Conservation (phyloP, 2,888 invertebrate species). For the Carpatolechia fugitivella region DNA sequence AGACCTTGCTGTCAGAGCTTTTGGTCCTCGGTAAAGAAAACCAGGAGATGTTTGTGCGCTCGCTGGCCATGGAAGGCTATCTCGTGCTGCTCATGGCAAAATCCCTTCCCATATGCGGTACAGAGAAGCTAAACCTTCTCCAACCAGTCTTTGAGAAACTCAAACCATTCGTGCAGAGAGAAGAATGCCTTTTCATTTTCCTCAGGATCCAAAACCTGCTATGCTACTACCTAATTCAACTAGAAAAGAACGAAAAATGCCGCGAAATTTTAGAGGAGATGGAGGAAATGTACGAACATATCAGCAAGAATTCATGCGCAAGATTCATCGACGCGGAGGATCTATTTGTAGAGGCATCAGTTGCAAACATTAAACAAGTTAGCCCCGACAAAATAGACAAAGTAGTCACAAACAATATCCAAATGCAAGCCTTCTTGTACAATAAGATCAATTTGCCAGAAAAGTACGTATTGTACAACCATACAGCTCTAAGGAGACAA, state of each 20-base stretch:
- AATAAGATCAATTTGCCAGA: conserved; percentile 75
- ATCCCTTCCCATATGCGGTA: conserved; percentile 52
- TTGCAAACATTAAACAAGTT: conserved; percentile 51
- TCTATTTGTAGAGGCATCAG: conserved; percentile 61
- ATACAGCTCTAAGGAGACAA: conserved; percentile 77
- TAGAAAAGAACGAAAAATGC: conserved; percentile 67
- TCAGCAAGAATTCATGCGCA: conserved; percentile 48
- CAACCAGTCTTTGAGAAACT: conserved; percentile 56
- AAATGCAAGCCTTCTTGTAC: conserved; percentile 81
- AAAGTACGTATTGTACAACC: conserved; percentile 76
- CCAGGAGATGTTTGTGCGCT: conserved; percentile 53
- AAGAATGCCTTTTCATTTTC: conserved; percentile 72
- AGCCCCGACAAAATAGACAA: conserved; percentile 76
- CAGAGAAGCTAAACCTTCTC: conserved; percentile 58
- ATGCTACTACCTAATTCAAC: conserved; percentile 76
- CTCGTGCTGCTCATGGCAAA: conserved; percentile 60
- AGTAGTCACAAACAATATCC: conserved; percentile 80
- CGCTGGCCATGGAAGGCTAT: conserved; percentile 68
- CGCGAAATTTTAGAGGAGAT: conserved; percentile 71
- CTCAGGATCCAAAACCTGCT: conserved; percentile 79
- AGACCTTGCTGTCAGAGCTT: conserved; percentile 51
- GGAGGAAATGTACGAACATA: conserved; percentile 64
- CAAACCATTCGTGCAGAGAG: conserved; percentile 48
- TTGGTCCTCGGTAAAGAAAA: conserved; percentile 58
- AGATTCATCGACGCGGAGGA: conserved; percentile 75